phyloP scores from a whole-genome alignment of 1,140 invertebrate genomes.

The Ericerus pela region DNA sequence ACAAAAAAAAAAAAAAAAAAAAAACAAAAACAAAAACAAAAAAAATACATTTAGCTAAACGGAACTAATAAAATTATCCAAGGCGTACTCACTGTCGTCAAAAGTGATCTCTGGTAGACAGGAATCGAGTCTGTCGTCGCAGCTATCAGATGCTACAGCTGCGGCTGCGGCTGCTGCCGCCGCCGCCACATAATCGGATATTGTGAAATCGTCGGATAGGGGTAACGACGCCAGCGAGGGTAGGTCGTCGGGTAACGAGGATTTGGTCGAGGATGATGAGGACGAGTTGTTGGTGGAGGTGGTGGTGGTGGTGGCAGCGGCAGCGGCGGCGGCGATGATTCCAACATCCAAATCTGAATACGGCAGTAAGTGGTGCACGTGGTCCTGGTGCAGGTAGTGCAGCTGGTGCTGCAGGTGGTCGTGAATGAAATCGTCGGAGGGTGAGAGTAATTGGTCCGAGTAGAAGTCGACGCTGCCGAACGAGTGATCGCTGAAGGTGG shows the following conservation, averaged over 20 bases:
- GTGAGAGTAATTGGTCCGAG: conserved; percentile 1
- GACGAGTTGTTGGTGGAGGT: too few species aligned
- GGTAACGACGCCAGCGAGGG: conserved; percentile 1
- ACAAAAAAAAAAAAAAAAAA: neutral
- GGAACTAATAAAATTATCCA: neutral
- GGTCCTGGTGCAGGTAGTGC: too few species aligned
- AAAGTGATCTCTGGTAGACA: conserved; percentile 3
- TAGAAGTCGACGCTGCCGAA: conserved; percentile 14
- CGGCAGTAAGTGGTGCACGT: too few species aligned
- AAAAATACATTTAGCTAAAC: neutral
- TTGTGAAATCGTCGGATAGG: neutral
- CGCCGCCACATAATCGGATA: neutral
- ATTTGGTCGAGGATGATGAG: too few species aligned
- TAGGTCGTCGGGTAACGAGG: too few species aligned
- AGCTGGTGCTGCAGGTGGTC: too few species aligned
- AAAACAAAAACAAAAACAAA: neutral
- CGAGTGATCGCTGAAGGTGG: conserved; percentile 13
- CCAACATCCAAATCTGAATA: too few species aligned
- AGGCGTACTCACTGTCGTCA: conserved; percentile 4
- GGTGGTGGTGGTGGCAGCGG: too few species aligned
- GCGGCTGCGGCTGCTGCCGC: too few species aligned
- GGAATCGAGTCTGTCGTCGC: neutral
- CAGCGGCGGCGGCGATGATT: too few species aligned
- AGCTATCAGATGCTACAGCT: neutral
- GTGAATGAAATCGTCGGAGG: neutral